Evolutionary conservation across 1,140 invertebrate species (phyloP).

Genomic region (Diabrotica undecimpunctata): DNA sequence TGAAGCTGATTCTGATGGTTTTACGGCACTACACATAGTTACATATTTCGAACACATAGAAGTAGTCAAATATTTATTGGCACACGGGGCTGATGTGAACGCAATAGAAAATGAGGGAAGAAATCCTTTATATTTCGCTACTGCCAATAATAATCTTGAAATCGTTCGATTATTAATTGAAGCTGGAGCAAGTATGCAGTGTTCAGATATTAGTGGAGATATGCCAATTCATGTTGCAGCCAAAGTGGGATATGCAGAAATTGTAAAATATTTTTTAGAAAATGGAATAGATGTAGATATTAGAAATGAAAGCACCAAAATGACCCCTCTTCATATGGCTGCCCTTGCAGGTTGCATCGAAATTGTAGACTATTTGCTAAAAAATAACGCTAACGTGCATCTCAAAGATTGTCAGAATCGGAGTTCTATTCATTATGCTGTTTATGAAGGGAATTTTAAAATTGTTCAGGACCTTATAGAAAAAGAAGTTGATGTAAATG

Average conservation of each 20-base stretch:
- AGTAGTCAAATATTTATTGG: conserved; percentile 22
- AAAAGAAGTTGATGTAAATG: conserved; percentile 25
- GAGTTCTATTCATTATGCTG: conserved; percentile 32
- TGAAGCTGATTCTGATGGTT: conserved; percentile 38
- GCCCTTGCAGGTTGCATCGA: conserved; percentile 42
- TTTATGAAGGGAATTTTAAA: conserved; percentile 22
- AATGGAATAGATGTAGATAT: conserved; percentile 25
- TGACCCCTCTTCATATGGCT: conserved; percentile 49
- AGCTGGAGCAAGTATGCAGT: not conserved
- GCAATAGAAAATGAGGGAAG: conserved; percentile 9
- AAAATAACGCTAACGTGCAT: conserved; percentile 20
- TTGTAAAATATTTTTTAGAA: conserved; percentile 25
- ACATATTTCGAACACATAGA: conserved; percentile 7
- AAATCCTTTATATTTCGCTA: not conserved
- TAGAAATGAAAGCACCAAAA: conserved; percentile 10
- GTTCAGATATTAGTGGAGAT: not conserved
- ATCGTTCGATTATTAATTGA: not conserved
- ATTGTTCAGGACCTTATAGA: conserved; percentile 31
- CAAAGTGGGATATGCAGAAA: conserved; percentile 18
- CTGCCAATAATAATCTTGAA: not conserved
- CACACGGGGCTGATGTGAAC: conserved; percentile 25
- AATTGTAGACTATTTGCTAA: conserved; percentile 12
- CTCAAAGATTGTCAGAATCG: conserved; percentile 13
- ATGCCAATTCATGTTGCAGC: conserved; percentile 22
- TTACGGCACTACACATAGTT: conserved; percentile 58